Percentiles rank a stretch among this genome's conserved stretches.
Evolutionary conservation across 2,888 invertebrate species (phyloP).

Genomic region (Aspidiotus rigidus): DNA sequence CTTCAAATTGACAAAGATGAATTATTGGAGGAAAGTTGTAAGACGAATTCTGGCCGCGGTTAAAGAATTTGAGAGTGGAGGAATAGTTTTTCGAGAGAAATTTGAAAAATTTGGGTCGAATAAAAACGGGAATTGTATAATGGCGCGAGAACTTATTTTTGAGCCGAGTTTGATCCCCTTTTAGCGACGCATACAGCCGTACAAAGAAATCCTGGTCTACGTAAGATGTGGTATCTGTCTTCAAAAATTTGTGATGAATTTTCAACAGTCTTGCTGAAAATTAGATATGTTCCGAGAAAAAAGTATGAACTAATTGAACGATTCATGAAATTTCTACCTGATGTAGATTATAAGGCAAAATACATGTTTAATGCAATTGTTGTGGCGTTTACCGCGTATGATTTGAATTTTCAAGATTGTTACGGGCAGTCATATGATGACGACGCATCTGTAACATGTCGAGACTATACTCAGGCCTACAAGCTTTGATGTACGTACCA

Average conservation of each 20-base stretch:
- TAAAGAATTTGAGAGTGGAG: slow-evolving; percentile 37
- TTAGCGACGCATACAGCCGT: slow-evolving; percentile 19
- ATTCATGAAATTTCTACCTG: slow-evolving; percentile 40
- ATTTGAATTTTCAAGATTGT: slow-evolving; percentile 39
- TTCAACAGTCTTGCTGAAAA: slow-evolving; percentile 40
- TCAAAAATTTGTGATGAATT: slow-evolving; percentile 28
- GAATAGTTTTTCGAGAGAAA: slow-evolving; percentile 23
- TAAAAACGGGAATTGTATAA: slow-evolving; percentile 31
- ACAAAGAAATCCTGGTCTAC: slow-evolving; percentile 18
- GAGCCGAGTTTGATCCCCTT: slow-evolving; percentile 34
- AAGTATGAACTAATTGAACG: slow-evolving; percentile 40
- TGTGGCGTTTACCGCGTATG: slow-evolving; percentile 30
- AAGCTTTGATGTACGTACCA: slow-evolving; percentile 38
- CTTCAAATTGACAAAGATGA: slow-evolving; percentile 19
- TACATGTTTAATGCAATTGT: slow-evolving; percentile 38
- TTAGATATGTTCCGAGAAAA: slow-evolving; percentile 39
- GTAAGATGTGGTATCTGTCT: slow-evolving; percentile 24
- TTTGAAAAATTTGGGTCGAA: slow-evolving; percentile 29
- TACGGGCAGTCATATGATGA: slow-evolving; percentile 41
- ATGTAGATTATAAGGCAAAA: slow-evolving; percentile 40
- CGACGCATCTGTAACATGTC: slow-evolving; percentile 41
- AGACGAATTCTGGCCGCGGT: slow-evolving; percentile 38
- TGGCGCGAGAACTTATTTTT: slow-evolving; percentile 23
- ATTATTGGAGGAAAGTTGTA: slow-evolving; percentile 42
- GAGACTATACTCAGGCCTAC: slow-evolving; percentile 39